Base-by-base conservation (phyloP, 2,113 vertebrate species). In the Chaenocephalus aceratus region DNA sequence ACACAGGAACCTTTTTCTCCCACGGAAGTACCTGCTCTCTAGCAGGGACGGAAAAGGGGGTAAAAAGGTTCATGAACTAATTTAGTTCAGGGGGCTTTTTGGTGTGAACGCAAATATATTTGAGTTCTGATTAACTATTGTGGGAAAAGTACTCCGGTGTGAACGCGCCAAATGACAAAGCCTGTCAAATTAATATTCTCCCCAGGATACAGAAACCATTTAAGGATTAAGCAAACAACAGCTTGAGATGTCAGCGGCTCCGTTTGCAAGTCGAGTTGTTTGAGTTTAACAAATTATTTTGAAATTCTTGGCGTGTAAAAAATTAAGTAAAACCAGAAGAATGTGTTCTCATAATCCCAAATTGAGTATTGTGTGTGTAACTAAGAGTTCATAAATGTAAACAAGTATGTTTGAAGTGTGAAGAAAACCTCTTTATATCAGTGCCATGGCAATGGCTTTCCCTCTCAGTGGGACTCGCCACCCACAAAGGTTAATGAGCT, bases 401-500 rank as follows among this genome's bases (percentile, higher is more conserved):
- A 78, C 74, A n/a, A 3, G 59, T 51, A 5, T 68, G 68, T 81
- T 79, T 70, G 56, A 86, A 79, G 82, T 81, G 76, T 75, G 77
- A 83, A 66, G 59, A n/a, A 58, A 75, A 75, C 53, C 70, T 72
- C 62, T 75, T 62, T 72, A 68, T 76, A 81, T 88, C 84, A 82
- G 56, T 63, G 83, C 76, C 52, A 41, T 86, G 58, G 90, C 84
- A 82, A 69, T 91, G 79, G 83, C 87, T 90, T 85, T 86, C 71
- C 53, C 77, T 89, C 90, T 88, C 90, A 57, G 86, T 86, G 88
- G 88, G 88, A 88, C 86, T 94, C 86, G 80, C 90, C 93, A 93
- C 95, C 93, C 92, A 93, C 94, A 94, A 93, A 95, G 95, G 95
- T 96, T 96, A 96, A 96, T 96, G 95, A 96, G 95, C 96, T 96